Conservation (phyloP, 2,797 vertebrate species). For the Tamandua tetradactyla region DNA sequence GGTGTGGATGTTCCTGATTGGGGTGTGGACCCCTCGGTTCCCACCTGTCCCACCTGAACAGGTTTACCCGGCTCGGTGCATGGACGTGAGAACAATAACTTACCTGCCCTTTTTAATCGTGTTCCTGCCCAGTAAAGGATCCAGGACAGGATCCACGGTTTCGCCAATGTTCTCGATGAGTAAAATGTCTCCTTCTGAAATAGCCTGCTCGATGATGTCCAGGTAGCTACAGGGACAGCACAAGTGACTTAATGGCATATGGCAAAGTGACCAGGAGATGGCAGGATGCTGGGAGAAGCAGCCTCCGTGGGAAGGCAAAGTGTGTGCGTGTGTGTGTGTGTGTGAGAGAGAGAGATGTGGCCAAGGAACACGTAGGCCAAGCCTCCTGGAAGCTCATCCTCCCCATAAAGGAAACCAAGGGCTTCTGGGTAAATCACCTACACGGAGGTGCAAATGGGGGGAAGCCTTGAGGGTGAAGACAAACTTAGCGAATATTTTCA, state of each 20-base stretch:
- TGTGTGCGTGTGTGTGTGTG: too few species aligned
- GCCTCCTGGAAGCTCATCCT: fast-evolving
- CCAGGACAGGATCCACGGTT: constrained; percentile 85
- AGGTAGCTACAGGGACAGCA: constrained; percentile 79
- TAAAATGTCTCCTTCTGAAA: constrained; percentile 82
- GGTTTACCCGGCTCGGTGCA: fast-evolving
- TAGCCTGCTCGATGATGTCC: constrained; percentile 83
- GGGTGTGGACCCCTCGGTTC: fast-evolving
- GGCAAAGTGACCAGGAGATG: background rate
- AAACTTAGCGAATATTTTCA: too few species aligned
- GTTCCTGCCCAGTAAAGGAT: constrained; percentile 86
- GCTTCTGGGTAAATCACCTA: background rate
- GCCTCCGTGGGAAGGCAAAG: too few species aligned
- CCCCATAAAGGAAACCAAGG: fast-evolving
- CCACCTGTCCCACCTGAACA: background rate
- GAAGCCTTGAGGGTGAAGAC: background rate
- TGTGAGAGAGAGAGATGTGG: fast-evolving
- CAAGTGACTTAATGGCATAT: fast-evolving
- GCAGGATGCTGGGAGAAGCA: too few species aligned
- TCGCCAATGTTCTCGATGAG: constrained; percentile 86
- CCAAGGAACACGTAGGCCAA: too few species aligned
- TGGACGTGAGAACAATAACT: background rate
- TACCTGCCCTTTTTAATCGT: constrained; percentile 88
- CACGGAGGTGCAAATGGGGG: fast-evolving
- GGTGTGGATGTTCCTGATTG: fast-evolving